Conservation (phyloP, 2,797 vertebrate genomes). For the Semotilus atromaculatus region DNA sequence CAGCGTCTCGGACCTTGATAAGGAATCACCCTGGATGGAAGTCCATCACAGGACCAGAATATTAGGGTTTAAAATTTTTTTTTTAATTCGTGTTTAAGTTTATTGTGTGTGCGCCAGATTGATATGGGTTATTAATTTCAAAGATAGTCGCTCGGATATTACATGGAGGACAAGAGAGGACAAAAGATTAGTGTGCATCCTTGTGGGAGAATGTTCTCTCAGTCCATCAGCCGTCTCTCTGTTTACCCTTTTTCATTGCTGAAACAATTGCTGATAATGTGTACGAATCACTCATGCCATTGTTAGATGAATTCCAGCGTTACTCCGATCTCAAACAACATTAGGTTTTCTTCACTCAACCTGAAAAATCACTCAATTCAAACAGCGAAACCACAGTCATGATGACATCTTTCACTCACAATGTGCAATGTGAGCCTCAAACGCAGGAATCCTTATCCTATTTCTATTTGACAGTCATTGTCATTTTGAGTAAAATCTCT, state of each 20-base stretch:
- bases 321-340: constrained; percentile 25
- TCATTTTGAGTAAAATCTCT: constrained; percentile 47
- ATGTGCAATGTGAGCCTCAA: constrained; percentile 29
- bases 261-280: constrained; percentile 34
- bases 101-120: background rate
- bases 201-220: background rate
- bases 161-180: constrained; percentile 17
- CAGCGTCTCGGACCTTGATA: background rate
- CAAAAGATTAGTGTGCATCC: background rate
- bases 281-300: constrained; percentile 19
- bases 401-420: constrained; percentile 49
- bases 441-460: constrained; percentile 33
- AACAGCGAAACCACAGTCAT: constrained; percentile 18
- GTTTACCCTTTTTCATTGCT: constrained; percentile 31
- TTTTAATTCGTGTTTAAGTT: background rate
- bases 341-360: constrained; percentile 38
- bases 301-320: constrained; percentile 33
- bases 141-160: background rate
- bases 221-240: background rate
- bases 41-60: background rate
- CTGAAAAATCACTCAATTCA: constrained; percentile 34
- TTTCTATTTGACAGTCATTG: constrained; percentile 45
- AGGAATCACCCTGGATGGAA: background rate
- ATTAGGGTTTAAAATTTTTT: background rate
- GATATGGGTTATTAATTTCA: constrained; percentile 13